Conservation (phyloP, 2,888 invertebrate genomes). For the Cryptus armator region DNA sequence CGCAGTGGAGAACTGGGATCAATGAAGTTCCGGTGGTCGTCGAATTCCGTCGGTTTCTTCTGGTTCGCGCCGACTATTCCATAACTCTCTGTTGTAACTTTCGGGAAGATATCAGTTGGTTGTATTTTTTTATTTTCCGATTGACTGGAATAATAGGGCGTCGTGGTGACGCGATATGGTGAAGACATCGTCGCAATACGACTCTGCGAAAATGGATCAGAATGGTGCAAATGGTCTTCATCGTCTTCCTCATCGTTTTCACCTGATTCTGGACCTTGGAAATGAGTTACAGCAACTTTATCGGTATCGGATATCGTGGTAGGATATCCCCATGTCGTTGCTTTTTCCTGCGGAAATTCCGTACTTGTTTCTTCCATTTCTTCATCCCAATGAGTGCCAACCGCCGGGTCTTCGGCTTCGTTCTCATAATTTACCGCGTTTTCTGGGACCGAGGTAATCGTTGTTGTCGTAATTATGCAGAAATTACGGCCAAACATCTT, state of each 20-base stretch:
- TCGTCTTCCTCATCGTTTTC: neutral
- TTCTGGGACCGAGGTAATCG: neutral
- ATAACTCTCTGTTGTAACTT: neutral
- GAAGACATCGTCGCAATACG: neutral
- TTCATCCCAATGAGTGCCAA: slow-evolving; percentile 7
- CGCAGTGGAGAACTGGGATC: neutral
- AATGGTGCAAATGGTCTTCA: neutral
- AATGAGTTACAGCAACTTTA: neutral
- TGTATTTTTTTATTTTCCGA: neutral
- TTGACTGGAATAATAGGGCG: neutral
- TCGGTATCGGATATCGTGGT: neutral
- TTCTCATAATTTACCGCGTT: slow-evolving; percentile 6
- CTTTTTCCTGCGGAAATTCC: neutral
- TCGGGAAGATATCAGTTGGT: neutral
- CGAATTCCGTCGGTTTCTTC: neutral
- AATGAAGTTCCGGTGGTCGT: neutral
- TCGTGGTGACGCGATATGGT: neutral
- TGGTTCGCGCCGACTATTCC: neutral
- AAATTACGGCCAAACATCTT: slow-evolving; percentile 66
- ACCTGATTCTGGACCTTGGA: neutral
- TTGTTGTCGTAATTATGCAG: slow-evolving; percentile 56
- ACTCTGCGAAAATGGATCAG: neutral
- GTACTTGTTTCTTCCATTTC: neutral
- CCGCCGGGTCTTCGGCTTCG: neutral
- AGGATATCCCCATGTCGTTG: slow-evolving; percentile 15